Base-by-base conservation (phyloP, 2,797 vertebrate genomes). In the Dipus sagitta region DNA sequence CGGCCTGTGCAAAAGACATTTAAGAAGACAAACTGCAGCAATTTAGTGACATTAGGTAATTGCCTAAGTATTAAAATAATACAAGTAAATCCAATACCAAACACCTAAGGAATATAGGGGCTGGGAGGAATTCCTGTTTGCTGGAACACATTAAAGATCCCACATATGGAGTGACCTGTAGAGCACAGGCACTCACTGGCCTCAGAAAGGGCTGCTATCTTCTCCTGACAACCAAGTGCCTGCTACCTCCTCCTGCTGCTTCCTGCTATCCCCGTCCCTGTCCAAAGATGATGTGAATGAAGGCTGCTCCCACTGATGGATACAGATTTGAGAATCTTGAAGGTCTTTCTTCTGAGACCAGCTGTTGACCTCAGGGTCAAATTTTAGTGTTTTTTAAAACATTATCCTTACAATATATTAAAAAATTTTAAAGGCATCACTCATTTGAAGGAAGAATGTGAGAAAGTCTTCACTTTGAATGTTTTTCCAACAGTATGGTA, bases 181-280 rank as follows among this genome's bases (percentile, higher is more conserved):
- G 2, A 20, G 28, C 0, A 1, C 70, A 15, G 52, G 11, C 68
- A 12, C 2, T 0, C 11, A 24, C 2, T 5, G 11, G 17, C 23
- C 23, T 42, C 28, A 12, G 11, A 32, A 13, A 68, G 4, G 7
- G 34, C 30, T 20, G 2, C 24, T 32, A 0, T 13, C 62, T 28
- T 47, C 32, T 6, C 8, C 34, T 47, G 8, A 21, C 17, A 65
- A 34, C 0, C 24, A 38, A 65, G 34, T 15, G 38, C 9, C 8
- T 28, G 28, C 62, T 28, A 28, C 11, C 26, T 26, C 9, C 24
- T 15, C 12, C 6, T 0, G 6, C n/a, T 64, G 30, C 6, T 0
- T n/a, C 30, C 12, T 28, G 15, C 34, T 7, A 4, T 18, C 0
- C 30, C 9, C 20, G 6, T 21, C 18, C 0, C 0, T 38, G 17